Evolutionary conservation across 2,888 invertebrate species (phyloP).

Genomic region (Diaphora mendica): DNA sequence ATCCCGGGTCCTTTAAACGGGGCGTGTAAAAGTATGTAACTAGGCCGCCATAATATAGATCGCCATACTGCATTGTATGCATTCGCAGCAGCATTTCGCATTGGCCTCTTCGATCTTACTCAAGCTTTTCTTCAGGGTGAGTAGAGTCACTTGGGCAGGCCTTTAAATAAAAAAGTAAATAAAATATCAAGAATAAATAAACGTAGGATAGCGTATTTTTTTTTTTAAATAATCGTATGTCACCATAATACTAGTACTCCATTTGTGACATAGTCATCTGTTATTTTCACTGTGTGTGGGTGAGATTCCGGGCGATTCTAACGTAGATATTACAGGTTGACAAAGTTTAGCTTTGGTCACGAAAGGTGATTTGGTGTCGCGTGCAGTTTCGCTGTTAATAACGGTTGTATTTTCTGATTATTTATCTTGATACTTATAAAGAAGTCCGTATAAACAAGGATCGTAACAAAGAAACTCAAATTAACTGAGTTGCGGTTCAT

Average conservation of each 20-base stretch:
- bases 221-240: not conserved
- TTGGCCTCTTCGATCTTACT: too few relatives aligned
- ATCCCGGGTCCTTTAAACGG: too few relatives aligned
- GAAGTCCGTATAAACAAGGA: not conserved
- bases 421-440: not conserved
- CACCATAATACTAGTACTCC: not conserved
- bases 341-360: constrained; percentile 37
- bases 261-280: not conserved
- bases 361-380: constrained; percentile 32
- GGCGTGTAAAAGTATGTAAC: too few relatives aligned
- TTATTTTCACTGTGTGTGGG: not conserved
- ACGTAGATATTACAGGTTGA: constrained; percentile 35
- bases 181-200: too few relatives aligned
- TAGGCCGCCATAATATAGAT: too few relatives aligned
- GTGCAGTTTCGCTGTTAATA: constrained; percentile 36
- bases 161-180: too few relatives aligned
- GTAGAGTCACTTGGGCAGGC: too few relatives aligned
- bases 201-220: too few relatives aligned
- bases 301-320: constrained; percentile 1
- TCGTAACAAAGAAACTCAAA: not conserved
- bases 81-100: too few relatives aligned
- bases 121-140: too few relatives aligned
- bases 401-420: constrained; percentile 20
- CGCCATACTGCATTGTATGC: too few relatives aligned
- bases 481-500: not conserved